phyloP scores from a whole-genome alignment of 2,888 invertebrate species.

The Philereme vetulata region DNA sequence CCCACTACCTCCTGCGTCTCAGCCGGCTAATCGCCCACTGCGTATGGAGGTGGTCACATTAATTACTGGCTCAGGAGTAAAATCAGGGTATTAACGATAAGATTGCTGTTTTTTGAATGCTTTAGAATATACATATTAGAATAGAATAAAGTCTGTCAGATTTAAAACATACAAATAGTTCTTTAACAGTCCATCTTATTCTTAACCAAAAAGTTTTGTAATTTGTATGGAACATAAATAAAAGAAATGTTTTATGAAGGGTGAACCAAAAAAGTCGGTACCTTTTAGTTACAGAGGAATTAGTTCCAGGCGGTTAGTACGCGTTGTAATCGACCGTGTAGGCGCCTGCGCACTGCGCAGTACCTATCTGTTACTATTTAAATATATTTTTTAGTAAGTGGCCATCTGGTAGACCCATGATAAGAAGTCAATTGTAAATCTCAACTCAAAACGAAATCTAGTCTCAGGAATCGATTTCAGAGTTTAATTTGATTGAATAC shows the following conservation, averaged over 20 bases:
- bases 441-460: no score
- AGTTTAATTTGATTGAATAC: no score
- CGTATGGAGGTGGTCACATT: no score
- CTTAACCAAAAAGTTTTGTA: neutral
- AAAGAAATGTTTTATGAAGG: conserved; percentile 55
- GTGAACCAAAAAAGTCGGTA: conserved; percentile 61
- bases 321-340: conserved; percentile 58
- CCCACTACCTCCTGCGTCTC: no score
- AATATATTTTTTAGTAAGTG: conserved; percentile 8
- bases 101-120: no score
- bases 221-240: conserved; percentile 7
- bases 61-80: conserved; percentile 15
- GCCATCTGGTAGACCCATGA: conserved; percentile 6
- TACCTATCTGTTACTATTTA: conserved; percentile 1
- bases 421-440: neutral
- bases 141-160: no score
- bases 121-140: no score
- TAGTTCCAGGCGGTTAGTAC: conserved; percentile 78
- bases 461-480: no score
- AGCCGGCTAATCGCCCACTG: no score
- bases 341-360: conserved; percentile 54
- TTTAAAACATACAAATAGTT: no score
- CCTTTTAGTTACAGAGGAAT: conserved; percentile 60
- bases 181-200: no score
- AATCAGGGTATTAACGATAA: conserved; percentile 3